Evolutionary conservation across 2,888 invertebrate species (phyloP), one percentile per base, ranked within the genome.

Genomic region (Halocaridina rubra): DNA sequence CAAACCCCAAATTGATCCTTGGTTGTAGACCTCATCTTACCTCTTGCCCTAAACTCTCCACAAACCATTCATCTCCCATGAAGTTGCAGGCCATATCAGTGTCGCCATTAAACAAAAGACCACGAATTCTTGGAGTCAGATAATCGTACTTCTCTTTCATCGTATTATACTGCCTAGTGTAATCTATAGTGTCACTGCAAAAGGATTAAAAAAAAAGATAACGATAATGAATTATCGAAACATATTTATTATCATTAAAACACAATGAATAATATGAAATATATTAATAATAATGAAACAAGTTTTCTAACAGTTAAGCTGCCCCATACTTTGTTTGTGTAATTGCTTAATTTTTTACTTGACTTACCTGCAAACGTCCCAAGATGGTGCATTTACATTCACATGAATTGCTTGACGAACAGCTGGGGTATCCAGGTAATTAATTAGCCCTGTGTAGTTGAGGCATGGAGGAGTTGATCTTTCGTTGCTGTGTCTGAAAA

Each of bases 21-120:
- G n/a, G n/a, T n/a, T n/a, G n/a, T n/a, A n/a, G n/a, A n/a, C n/a
- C n/a, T n/a, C n/a, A n/a, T n/a, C 72, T 74, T 67, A 86, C 88
- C 88, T 79, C 74, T 22, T 84, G 57, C 5, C 46, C 77, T 13
- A 88, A 75, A 7, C 77, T 71, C n/a, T 88, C 86, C 22, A 84
- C 80, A 69, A 88, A 88, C 88, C 88, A 88, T 67, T 88, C 82
- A 32, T 86, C 88, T 13, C 88, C 88, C 4, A 88, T 53, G 81
- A 88, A 88, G 75, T 88, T 88, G 32, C 88, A 88, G 10, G 88
- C 88, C 88, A 88, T 88, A 71, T 88, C 88, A 29, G 86, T 80
- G 30, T 88, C 88, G 5, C 88, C 88, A 53, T 84, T 88, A 81
- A 86, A 88, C 5, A 88, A 22, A 0, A 88, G 79, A 29, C 86